Base-by-base conservation (phyloP, 2,888 invertebrate genomes). In the Ceriagrion tenellum region DNA sequence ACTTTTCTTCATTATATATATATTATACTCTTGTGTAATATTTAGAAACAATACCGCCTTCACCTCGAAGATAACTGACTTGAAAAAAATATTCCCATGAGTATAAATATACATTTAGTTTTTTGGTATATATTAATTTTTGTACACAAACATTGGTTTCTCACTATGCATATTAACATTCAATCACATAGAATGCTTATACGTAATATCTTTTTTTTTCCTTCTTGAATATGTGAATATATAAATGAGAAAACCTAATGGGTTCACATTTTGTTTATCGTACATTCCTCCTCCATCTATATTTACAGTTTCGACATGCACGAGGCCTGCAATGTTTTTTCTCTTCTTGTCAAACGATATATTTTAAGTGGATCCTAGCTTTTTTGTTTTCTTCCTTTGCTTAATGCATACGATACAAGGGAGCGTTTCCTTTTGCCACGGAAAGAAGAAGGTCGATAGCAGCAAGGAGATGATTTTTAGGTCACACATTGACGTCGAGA, bases 101-200 rank as follows among this genome's bases (percentile, higher is more conserved):
- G 93, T 93, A 93, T 93, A 93, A 93, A 93, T 93, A 93, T 93
- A 93, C 93, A 93, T 93, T 93, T 93, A 93, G 93, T 93, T 93
- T 93, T 93, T 93, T 93, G 93, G 93, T 93, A 93, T 69, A 93
- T 93, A 93, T 93, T 93, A 93, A 69, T 93, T 93, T 93, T 93
- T 93, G 93, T 93, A 93, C 93, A 93, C 93, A 93, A 93, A 93
- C 93, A 93, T 93, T 93, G 93, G 69, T 69, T 93, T 93, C 93
- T 93, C 93, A 93, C 93, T 93, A 93, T 93, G 69, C 93, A 93
- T 93, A 93, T 93, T 93, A 93, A 93, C 93, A 93, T 93, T 93
- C 93, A 93, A 93, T 93, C 93, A 93, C 93, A 93, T 93, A 93
- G 93, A 93, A 93, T 93, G 93, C 93, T 93, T 93, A 93, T 93